Conservation (phyloP, 2,888 invertebrate species). For the Deroplatys truncata region DNA sequence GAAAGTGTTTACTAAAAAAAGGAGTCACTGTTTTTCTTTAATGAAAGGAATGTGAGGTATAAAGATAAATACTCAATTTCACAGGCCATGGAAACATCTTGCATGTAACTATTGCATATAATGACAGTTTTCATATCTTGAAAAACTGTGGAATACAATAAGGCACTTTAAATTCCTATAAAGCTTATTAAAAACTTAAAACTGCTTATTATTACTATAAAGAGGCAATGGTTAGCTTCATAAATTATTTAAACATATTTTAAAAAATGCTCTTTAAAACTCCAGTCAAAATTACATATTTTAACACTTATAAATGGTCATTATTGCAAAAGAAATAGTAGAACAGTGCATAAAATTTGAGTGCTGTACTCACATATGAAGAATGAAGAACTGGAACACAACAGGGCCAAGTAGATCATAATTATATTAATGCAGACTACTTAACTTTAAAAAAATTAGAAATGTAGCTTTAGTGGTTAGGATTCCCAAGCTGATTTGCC, state of each 20-base stretch:
- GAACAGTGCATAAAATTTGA: too few relatives aligned
- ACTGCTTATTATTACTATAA: background rate
- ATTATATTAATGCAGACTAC: too few relatives aligned
- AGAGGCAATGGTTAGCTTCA: background rate
- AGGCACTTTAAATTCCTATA: background rate
- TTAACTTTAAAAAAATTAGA: too few relatives aligned
- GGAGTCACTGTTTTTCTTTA: background rate
- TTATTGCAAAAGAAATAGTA: too few relatives aligned
- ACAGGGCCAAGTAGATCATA: too few relatives aligned
- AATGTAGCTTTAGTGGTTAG: too few relatives aligned
- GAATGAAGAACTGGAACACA: too few relatives aligned
- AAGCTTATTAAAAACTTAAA: background rate
- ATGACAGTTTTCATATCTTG: background rate
- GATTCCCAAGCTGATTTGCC: too few relatives aligned
- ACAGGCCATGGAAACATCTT: background rate
- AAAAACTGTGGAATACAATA: background rate
- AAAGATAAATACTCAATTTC: background rate
- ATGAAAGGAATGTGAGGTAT: background rate
- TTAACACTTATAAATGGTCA: too few relatives aligned
- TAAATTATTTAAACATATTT: background rate
- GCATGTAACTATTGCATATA: background rate
- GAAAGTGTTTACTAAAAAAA: background rate
- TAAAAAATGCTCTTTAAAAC: background rate
- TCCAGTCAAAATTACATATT: background rate
- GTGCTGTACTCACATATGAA: too few relatives aligned